These are phyloP conservation scores for Glaucidium brasilianum DNA, from an alignment of 2,113 vertebrate species.

Conservation along the genomic window DNA sequence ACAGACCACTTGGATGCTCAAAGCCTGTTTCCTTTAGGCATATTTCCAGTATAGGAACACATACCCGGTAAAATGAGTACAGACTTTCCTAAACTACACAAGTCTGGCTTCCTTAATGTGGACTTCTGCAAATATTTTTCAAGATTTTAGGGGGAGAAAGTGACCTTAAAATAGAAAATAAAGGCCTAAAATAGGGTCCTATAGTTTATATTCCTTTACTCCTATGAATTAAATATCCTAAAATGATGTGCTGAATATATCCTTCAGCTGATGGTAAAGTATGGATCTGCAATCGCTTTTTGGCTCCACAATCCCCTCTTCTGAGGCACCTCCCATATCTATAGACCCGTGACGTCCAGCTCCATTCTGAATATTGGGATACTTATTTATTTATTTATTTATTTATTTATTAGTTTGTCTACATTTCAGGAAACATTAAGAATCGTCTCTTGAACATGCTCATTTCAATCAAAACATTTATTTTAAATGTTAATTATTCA, in stretches of 20 bases:
- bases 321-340: not conserved
- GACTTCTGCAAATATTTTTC: not conserved
- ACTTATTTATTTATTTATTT: accelerated
- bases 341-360: not conserved
- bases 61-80: not conserved
- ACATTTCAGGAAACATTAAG: not conserved
- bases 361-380: not conserved
- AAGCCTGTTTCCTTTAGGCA: not conserved
- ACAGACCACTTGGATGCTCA: not conserved
- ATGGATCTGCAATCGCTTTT: not conserved
- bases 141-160: not conserved
- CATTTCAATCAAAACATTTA: not conserved
- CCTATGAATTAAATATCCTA: not conserved
- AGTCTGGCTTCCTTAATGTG: not conserved
- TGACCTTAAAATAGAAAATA: not conserved
- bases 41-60: not conserved
- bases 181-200: not conserved
- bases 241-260: not conserved
- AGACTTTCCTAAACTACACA: not conserved
- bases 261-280: not conserved
- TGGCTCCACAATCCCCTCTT: not conserved
- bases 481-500: not conserved
- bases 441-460: not conserved
- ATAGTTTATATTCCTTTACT: not conserved
- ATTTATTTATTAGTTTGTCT: accelerated